Conservation (phyloP, 1,140 invertebrate species). For the Apis florea region DNA sequence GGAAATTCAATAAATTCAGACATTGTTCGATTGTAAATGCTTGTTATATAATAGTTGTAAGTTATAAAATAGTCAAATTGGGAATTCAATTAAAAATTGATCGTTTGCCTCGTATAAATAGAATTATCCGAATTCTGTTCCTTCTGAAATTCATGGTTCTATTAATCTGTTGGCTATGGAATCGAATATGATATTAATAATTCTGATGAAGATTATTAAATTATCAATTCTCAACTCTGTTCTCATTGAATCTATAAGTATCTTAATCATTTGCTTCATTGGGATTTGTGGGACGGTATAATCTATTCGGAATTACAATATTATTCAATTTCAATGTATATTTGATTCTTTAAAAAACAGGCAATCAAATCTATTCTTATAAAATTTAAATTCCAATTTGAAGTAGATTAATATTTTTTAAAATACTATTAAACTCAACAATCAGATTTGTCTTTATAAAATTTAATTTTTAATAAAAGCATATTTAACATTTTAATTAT, state of each 20-base stretch:
- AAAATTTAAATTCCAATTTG: too few species aligned
- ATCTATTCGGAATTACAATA: background rate
- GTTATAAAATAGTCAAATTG: background rate
- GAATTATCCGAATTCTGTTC: constrained; percentile 1
- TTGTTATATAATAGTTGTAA: background rate
- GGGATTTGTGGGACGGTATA: background rate
- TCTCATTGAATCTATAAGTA: background rate
- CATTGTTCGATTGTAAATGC: too few species aligned
- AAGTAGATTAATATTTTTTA: too few species aligned
- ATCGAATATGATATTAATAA: background rate
- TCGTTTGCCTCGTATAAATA: background rate
- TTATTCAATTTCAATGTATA: background rate
- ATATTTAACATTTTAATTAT: background rate
- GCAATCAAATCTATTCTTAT: too few species aligned
- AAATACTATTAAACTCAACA: background rate
- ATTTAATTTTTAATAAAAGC: background rate
- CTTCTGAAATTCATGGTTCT: background rate
- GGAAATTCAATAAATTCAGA: too few species aligned
- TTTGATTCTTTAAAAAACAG: too few species aligned
- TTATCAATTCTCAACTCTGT: background rate
- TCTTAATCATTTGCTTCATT: background rate
- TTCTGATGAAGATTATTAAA: background rate
- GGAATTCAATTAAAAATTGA: background rate
- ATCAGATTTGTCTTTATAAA: background rate
- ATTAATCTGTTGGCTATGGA: background rate